phyloP scores from a whole-genome alignment of 2,113 vertebrate genomes.

The Hoplias malabaricus region DNA sequence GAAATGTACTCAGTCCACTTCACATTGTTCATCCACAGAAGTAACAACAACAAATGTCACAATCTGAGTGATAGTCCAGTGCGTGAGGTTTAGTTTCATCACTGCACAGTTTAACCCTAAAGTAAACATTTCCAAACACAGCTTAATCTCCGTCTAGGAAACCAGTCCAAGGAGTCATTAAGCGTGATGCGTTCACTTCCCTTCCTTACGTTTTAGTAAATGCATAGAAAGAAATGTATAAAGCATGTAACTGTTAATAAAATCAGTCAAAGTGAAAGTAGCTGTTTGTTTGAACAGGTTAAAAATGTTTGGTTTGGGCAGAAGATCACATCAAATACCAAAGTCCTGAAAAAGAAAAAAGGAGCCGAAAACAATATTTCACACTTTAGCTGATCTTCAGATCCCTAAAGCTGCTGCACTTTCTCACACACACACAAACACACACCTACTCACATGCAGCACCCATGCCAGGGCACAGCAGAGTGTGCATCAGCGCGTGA shows the following conservation, averaged over 20 bases:
- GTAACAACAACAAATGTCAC: too few relatives aligned
- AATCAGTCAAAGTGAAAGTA: neutral
- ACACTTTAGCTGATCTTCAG: neutral
- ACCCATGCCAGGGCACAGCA: neutral
- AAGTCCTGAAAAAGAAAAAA: neutral
- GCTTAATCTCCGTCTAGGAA: too few relatives aligned
- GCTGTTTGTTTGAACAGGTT: too few relatives aligned
- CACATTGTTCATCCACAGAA: too few relatives aligned
- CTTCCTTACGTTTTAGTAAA: too few relatives aligned
- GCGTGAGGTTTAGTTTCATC: too few relatives aligned
- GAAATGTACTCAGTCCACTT: too few relatives aligned
- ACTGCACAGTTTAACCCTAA: too few relatives aligned
- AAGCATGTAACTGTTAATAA: neutral
- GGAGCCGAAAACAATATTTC: neutral
- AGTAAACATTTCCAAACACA: too few relatives aligned
- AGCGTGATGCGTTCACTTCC: too few relatives aligned
- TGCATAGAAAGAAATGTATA: neutral
- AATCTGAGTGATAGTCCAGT: too few relatives aligned
- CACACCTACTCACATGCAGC: slow-evolving; percentile 5
- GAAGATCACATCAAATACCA: neutral
- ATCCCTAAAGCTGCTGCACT: neutral
- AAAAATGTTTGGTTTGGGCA: neutral
- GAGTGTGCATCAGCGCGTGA: neutral
- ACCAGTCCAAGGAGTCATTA: too few relatives aligned
- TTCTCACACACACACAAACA: slow-evolving; percentile 20